Base-by-base conservation (phyloP, 2,888 invertebrate species). In the Thereva nobilitata region DNA sequence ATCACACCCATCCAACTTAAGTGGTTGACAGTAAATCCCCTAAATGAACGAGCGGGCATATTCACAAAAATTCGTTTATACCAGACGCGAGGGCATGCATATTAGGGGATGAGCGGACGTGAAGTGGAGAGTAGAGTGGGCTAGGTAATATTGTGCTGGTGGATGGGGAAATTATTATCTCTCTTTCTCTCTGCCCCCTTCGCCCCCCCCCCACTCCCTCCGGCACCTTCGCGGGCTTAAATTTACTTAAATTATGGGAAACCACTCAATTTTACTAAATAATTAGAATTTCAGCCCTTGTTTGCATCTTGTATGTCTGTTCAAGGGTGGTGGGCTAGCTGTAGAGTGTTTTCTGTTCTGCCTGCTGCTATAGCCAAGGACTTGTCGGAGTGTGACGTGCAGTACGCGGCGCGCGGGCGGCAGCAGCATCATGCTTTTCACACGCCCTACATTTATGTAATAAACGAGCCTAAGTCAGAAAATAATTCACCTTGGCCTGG, bases 191-290 rank as follows among this genome's bases (percentile, higher is more conserved):
- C 6, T 50, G 23, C 35, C 8, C 42, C 5, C 7, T 9, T 9
- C n/a, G 2, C 2, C 37, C n/a, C 47, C 47, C 12, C 47, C 4
- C 9, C 34, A n/a, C n/a, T n/a, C n/a, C n/a, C n/a, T n/a, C n/a
- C n/a, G n/a, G n/a, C n/a, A n/a, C n/a, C n/a, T n/a, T n/a, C 57
- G 6, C 8, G 9, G 41, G 40, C 4, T 7, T 4, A 35, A 53
- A 2, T 52, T 57, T 66, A 50, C 57, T 57, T n/a, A 44, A 52
- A 66, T 57, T 52, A 52, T 52, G 54, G 54, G 61, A 41, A 67
- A 67, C 67, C 67, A 67, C 67, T 67, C 67, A 67, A 67, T 67
- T 67, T 67, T 61, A 67, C 61, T 67, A 67, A 67, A 67, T 67
- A 67, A 67, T 67, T 67, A 67, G 61, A 67, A 53, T 61, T 61